Evolutionary conservation across 2,888 invertebrate genomes (phyloP).

Genomic region (Thumatha senex): DNA sequence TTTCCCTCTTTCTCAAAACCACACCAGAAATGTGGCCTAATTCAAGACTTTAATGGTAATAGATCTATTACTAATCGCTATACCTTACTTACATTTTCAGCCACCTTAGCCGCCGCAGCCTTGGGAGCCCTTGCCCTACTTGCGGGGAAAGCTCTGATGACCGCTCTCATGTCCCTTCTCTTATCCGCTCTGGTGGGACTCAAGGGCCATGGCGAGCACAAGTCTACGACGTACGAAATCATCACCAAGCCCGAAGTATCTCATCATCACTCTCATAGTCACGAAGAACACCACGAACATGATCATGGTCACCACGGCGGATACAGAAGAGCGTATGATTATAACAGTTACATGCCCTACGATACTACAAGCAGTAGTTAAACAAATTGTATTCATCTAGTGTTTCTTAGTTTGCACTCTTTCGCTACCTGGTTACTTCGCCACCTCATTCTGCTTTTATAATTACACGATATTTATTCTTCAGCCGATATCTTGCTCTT

Average conservation of each 20-base stretch:
- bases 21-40: too few species aligned
- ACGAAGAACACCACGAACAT: slow-evolving; percentile 85
- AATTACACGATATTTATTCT: too few species aligned
- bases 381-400: not conserved
- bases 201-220: slow-evolving; percentile 88
- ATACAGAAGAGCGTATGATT: slow-evolving; percentile 83
- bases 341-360: slow-evolving; percentile 74
- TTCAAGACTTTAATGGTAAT: too few species aligned
- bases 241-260: slow-evolving; percentile 92
- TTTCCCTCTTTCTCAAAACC: too few species aligned
- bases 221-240: slow-evolving; percentile 92
- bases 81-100: slow-evolving; percentile 50
- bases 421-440: too few species aligned
- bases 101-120: slow-evolving; percentile 88
- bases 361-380: slow-evolving; percentile 56
- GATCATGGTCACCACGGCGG: slow-evolving; percentile 81
- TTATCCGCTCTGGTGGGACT: slow-evolving; percentile 90
- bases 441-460: too few species aligned
- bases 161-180: slow-evolving; percentile 90
- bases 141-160: slow-evolving; percentile 93
- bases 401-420: not conserved
- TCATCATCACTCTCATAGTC: slow-evolving; percentile 87
- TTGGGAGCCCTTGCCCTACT: slow-evolving; percentile 89
- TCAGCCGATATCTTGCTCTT: too few species aligned
- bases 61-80: not conserved